Conservation (phyloP, 2,797 vertebrate genomes). For the Pseudomugil tenellus region DNA sequence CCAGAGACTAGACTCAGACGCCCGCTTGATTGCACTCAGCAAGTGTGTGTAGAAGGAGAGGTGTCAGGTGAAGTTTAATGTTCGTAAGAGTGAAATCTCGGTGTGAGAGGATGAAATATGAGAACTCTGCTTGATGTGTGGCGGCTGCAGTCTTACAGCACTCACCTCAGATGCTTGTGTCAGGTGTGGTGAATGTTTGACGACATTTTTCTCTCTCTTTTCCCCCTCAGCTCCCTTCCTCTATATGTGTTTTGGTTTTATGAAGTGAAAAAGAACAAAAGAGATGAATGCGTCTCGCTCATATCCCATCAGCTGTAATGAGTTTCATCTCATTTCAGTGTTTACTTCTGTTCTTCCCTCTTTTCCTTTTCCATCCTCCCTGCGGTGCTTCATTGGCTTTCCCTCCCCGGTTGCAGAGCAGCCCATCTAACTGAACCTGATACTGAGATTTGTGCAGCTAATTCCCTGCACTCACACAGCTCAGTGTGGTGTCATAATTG, state of each 20-base stretch:
- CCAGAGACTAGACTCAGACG: constrained; percentile 33
- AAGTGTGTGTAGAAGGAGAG: constrained; percentile 31
- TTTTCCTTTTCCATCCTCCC: constrained; percentile 34
- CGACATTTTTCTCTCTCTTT: constrained; percentile 11
- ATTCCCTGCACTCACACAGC: constrained; percentile 79
- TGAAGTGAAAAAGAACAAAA: constrained; percentile 44
- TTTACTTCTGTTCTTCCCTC: constrained; percentile 33
- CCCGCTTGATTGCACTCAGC: constrained; percentile 52
- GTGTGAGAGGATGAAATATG: constrained; percentile 68
- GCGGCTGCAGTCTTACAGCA: constrained; percentile 55
- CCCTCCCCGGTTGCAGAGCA: constrained; percentile 46
- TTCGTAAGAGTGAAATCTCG: constrained; percentile 64
- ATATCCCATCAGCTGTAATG: constrained; percentile 62
- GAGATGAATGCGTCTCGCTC: constrained; percentile 58
- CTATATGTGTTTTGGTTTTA: constrained; percentile 17
- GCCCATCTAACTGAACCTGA: constrained; percentile 78
- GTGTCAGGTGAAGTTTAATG: constrained; percentile 70
- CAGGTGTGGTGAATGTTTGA: constrained; percentile 30
- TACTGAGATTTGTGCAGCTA: constrained; percentile 78
- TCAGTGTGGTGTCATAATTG: constrained; percentile 82
- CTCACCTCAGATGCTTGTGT: constrained; percentile 53
- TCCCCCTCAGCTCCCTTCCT: neutral
- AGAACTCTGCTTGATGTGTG: constrained; percentile 55
- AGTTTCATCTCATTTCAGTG: constrained; percentile 67
- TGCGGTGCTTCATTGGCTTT: constrained; percentile 41